phyloP scores from a whole-genome alignment of 1,140 invertebrate genomes.

The Zaprionus camerounensis region DNA sequence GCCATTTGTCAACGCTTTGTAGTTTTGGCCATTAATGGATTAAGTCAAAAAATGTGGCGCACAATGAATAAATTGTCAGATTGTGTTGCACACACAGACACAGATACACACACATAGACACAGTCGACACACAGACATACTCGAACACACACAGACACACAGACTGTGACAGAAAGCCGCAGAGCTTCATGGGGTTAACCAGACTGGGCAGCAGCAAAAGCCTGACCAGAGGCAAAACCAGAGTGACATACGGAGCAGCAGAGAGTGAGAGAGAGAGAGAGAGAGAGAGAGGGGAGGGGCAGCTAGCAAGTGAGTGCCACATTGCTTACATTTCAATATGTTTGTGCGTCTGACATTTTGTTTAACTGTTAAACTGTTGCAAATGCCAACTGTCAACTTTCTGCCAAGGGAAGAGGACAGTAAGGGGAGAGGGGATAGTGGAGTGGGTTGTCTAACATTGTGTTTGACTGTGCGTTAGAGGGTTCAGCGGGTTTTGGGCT shows the following conservation, averaged over 20 bases:
- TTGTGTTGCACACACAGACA: slow-evolving; percentile 41
- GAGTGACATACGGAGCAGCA: neutral
- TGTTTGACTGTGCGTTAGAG: neutral
- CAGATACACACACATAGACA: neutral
- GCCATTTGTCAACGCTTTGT: slow-evolving; percentile 53
- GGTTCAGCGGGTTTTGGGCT: neutral
- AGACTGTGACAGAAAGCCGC: slow-evolving; percentile 26
- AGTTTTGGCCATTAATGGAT: slow-evolving; percentile 71
- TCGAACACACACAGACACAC: neutral
- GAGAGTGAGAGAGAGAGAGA: slow-evolving; percentile 4
- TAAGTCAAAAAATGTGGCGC: slow-evolving; percentile 56
- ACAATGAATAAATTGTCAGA: slow-evolving; percentile 76
- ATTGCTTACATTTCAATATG: slow-evolving; percentile 73
- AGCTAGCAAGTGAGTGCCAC: slow-evolving; percentile 14
- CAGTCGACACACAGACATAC: neutral
- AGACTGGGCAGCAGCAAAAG: slow-evolving; percentile 20
- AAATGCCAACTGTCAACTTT: slow-evolving; percentile 76
- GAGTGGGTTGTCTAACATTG: neutral
- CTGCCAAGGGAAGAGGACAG: neutral
- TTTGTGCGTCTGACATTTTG: slow-evolving; percentile 69
- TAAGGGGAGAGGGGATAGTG: neutral
- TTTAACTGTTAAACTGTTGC: slow-evolving; percentile 65
- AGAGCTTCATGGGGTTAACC: slow-evolving; percentile 49
- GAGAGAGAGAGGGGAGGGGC: neutral
- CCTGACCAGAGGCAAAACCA: slow-evolving; percentile 36